Percentiles rank a stretch among this genome's conserved stretches.
Evolutionary conservation across 1,140 invertebrate genomes (phyloP).

Genomic region (Littorina saxatilis): DNA sequence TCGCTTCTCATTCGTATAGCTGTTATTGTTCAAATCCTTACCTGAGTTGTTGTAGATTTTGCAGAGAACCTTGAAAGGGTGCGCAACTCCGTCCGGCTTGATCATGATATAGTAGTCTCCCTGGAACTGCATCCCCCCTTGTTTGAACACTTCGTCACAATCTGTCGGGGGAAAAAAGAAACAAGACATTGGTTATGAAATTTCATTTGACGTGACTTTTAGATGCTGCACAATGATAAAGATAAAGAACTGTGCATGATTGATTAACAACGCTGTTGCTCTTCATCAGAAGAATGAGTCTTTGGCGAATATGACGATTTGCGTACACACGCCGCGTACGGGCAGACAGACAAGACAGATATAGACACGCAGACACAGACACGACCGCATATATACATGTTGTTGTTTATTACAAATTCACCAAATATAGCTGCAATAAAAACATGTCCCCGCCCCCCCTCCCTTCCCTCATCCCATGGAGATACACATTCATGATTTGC

Average conservation of each 20-base stretch:
- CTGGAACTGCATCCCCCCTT: constrained; percentile 60
- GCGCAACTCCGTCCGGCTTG: constrained; percentile 81
- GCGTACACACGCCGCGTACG: not conserved
- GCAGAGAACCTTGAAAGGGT: constrained; percentile 87
- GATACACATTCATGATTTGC: no score
- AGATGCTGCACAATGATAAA: not conserved
- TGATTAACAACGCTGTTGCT: no score
- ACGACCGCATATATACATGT: no score
- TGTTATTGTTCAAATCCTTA: no score
- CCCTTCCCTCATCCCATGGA: no score
- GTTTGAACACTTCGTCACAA: constrained; percentile 65
- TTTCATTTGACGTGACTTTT: not conserved
- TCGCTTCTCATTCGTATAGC: no score
- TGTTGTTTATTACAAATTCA: no score
- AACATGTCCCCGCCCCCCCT: no score
- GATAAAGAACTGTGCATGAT: not conserved
- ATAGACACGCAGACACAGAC: no score
- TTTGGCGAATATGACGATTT: not conserved
- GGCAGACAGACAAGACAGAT: not conserved
- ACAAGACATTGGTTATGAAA: no score
- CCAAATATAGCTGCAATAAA: no score
- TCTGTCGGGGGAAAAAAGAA: constrained; percentile 46
- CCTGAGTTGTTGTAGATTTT: constrained; percentile 83
- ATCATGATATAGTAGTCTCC: constrained; percentile 78
- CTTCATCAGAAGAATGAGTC: not conserved